phyloP scores from a whole-genome alignment of 53 echinoderm and acorn worm species.

The Echinarachnius parma region DNA sequence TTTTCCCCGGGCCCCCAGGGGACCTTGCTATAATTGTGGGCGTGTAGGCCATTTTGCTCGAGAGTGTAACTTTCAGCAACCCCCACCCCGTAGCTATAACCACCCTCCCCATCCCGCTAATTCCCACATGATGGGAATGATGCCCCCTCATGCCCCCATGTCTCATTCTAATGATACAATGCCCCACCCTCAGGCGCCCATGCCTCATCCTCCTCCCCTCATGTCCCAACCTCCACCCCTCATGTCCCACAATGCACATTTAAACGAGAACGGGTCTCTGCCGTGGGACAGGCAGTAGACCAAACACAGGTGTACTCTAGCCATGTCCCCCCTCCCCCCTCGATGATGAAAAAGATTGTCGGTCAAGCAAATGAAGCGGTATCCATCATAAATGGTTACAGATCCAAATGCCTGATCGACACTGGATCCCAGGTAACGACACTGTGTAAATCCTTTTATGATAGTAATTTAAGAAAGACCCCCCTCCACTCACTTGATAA shows the following conservation, averaged over 20 bases:
- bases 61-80: not conserved
- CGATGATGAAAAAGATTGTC: not conserved
- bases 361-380: slow-evolving; percentile 28
- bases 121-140: no score
- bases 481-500: not conserved
- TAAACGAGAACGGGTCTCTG: slow-evolving; percentile 40
- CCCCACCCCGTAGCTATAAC: no score
- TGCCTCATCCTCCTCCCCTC: not conserved
- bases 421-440: slow-evolving; percentile 22
- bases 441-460: not conserved
- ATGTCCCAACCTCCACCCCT: no score
- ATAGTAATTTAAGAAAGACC: not conserved
- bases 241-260: slow-evolving; percentile 1
- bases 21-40: slow-evolving; percentile 36
- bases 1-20: not conserved
- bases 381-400: not conserved
- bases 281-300: slow-evolving; percentile 16
- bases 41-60: slow-evolving; percentile 23
- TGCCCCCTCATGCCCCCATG: no score
- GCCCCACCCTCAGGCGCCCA: no score
- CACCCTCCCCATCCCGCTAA: not conserved
- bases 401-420: slow-evolving; percentile 15
- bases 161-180: no score
- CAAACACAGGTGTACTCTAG: no score
- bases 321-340: no score